Percentiles rank a stretch among this genome's conserved stretches.
Conservation (phyloP, 2,113 vertebrate genomes). For the Tupaia tana region DNA sequence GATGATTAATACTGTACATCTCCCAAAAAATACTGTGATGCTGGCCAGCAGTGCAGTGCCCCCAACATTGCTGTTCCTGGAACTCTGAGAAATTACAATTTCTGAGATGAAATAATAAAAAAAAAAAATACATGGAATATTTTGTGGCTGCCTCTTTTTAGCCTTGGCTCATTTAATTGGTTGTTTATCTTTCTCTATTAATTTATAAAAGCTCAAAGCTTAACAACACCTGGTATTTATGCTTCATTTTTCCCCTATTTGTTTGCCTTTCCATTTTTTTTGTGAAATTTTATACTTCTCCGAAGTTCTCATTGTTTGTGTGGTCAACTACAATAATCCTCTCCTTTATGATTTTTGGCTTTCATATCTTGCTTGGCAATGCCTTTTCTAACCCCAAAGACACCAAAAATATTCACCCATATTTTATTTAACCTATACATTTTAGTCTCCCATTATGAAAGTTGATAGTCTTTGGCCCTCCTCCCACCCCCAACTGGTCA, state of each 20-base stretch:
- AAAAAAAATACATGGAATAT: not conserved
- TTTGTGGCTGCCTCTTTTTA: not conserved
- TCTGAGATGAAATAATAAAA: not conserved
- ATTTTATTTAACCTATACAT: not conserved
- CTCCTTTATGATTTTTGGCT: conserved; percentile 4
- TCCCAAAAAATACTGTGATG: not conserved
- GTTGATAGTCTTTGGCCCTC: not conserved
- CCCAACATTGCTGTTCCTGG: not conserved
- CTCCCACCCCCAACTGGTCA: not conserved
- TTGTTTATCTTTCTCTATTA: conserved; percentile 14
- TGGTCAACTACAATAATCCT: not conserved
- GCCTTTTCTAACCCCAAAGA: not conserved
- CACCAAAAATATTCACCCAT: not conserved
- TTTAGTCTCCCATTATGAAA: not conserved
- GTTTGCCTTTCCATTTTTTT: not conserved
- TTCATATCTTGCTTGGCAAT: not conserved
- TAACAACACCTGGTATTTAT: conserved; percentile 1
- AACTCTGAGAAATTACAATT: not conserved
- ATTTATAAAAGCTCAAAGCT: conserved; percentile 32
- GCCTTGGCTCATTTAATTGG: not conserved
- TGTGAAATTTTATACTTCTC: not conserved
- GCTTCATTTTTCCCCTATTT: not conserved
- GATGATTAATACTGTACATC: not conserved
- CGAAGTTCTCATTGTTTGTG: not conserved
- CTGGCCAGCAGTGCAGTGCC: not conserved